Conservation (phyloP, 2,113 vertebrate genomes). For the Eulacestoma nigropectus region DNA sequence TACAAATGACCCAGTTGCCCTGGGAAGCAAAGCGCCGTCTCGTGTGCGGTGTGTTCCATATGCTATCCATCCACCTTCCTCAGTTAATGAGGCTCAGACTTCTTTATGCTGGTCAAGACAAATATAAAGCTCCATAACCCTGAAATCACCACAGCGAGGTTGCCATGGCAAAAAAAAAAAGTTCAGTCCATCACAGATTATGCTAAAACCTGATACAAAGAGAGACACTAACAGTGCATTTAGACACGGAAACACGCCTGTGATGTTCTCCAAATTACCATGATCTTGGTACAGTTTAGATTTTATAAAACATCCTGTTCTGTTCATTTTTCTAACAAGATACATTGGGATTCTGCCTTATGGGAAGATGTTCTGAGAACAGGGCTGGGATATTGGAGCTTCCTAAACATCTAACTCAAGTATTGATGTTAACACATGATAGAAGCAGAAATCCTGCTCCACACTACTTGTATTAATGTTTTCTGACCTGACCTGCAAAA, state of each 20-base stretch:
- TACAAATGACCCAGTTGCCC: slow-evolving; percentile 36
- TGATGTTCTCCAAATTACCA: not conserved
- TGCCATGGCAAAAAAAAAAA: slow-evolving; percentile 50
- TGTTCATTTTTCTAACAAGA: slow-evolving; percentile 2
- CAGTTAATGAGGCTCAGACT: slow-evolving; percentile 45
- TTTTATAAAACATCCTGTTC: not conserved
- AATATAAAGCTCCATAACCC: slow-evolving; percentile 29
- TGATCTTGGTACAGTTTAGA: not conserved
- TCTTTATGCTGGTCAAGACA: slow-evolving; percentile 34
- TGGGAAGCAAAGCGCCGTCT: slow-evolving; percentile 1
- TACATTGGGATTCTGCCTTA: not conserved
- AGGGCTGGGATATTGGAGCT: not conserved
- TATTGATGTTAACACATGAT: not conserved
- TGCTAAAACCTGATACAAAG: not conserved
- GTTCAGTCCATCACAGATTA: not conserved
- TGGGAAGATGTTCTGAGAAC: not conserved
- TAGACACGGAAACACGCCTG: not conserved
- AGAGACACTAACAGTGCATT: not conserved
- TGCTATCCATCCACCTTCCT: slow-evolving; percentile 38
- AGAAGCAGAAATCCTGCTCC: not conserved
- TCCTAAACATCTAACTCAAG: not conserved
- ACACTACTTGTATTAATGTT: not conserved
- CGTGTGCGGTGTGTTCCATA: not conserved
- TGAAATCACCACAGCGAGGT: slow-evolving; percentile 24
- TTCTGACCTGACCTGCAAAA: not conserved